These are phyloP conservation scores for Leptinotarsa lineolata DNA, from an alignment of 1,140 invertebrate genomes.

Conservation along the genomic window DNA sequence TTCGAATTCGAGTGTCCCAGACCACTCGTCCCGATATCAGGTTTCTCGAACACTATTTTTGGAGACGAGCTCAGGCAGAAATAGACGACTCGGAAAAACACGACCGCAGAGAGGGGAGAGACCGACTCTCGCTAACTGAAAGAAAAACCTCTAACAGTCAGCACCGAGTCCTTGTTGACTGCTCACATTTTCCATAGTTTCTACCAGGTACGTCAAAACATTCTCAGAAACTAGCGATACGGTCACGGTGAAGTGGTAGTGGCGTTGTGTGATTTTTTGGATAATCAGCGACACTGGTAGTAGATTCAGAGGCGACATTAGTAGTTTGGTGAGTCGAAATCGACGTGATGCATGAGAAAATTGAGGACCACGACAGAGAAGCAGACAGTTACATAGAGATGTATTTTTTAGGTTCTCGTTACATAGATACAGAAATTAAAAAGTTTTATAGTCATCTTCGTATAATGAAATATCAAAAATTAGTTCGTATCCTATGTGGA, in stretches of 20 bases:
- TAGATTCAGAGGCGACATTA: not conserved
- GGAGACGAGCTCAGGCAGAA: conserved; percentile 7
- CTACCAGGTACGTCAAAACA: conserved; percentile 45
- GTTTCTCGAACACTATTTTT: conserved; percentile 25
- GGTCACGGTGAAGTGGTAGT: conserved; percentile 12
- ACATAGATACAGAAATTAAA: too few species aligned
- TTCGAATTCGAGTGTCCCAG: too few species aligned
- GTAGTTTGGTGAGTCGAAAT: not conserved
- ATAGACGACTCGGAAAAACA: conserved; percentile 15
- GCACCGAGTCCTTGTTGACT: conserved; percentile 61
- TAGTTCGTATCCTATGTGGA: too few species aligned
- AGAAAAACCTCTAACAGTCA: conserved; percentile 57
- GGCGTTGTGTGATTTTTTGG: not conserved
- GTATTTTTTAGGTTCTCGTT: too few species aligned
- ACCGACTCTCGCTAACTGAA: not conserved
- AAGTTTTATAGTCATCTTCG: too few species aligned
- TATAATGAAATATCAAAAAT: too few species aligned
- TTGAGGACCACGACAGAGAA: too few species aligned
- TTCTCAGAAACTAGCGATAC: not conserved
- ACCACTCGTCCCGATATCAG: conserved; percentile 14
- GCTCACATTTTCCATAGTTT: conserved; percentile 56
- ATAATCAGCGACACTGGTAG: not conserved
- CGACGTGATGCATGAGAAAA: too few species aligned
- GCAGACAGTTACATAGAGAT: too few species aligned
- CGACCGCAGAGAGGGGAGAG: not conserved